A percentile compares a stretch with the other conserved stretches of the same genome.
phyloP scores from a whole-genome alignment of 2,888 invertebrate genomes.

The Lymantria monacha region DNA sequence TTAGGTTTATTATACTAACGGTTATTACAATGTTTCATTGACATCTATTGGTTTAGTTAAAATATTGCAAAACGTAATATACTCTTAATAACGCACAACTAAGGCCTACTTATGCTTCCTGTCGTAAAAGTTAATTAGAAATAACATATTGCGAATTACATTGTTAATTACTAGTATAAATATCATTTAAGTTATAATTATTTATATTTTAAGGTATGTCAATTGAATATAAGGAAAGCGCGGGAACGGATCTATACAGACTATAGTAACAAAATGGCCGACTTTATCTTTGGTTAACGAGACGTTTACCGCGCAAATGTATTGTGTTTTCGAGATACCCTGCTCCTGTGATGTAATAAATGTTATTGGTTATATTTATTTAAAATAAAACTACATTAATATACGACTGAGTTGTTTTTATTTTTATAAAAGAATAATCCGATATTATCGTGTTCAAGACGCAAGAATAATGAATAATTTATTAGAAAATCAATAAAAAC shows the following conservation, averaged over 20 bases:
- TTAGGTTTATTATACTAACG: too few species aligned
- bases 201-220: conserved; percentile 71
- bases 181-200: conserved; percentile 58
- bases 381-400: conserved; percentile 81
- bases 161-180: conserved; percentile 42
- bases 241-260: conserved; percentile 28
- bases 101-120: conserved; percentile 39
- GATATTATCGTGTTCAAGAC: too few species aligned
- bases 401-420: conserved; percentile 49
- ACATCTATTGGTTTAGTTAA: too few species aligned
- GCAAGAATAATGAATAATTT: neutral
- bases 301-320: conserved; percentile 55
- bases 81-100: conserved; percentile 35
- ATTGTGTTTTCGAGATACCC: conserved; percentile 80
- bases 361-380: conserved; percentile 83
- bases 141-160: conserved; percentile 36
- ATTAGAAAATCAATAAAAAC: neutral
- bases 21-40: too few species aligned
- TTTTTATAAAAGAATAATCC: neutral
- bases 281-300: conserved; percentile 42
- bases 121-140: conserved; percentile 19
- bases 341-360: conserved; percentile 82
- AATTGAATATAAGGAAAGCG: conserved; percentile 62
- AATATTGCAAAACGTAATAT: too few species aligned
- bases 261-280: conserved; percentile 32